Conservation (phyloP, 2,888 invertebrate species). For the Nemurella pictetii region DNA sequence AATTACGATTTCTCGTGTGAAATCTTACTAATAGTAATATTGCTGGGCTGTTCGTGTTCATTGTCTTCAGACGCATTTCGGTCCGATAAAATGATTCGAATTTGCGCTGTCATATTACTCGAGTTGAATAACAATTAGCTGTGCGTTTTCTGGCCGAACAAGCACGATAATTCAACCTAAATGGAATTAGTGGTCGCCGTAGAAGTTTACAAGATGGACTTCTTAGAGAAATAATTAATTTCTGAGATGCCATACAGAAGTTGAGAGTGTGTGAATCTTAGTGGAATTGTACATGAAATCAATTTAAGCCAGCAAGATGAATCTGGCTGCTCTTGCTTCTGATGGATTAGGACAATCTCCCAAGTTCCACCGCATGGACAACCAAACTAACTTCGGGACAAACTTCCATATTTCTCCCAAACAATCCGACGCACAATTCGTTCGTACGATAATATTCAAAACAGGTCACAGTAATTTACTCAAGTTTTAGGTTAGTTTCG, state of each 20-base stretch:
- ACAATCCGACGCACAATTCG: slow-evolving; percentile 7
- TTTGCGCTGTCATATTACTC: slow-evolving; percentile 20
- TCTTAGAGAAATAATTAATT: slow-evolving; percentile 30
- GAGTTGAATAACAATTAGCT: slow-evolving; percentile 22
- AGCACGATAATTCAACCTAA: slow-evolving; percentile 14
- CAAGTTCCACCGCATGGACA: slow-evolving; percentile 15
- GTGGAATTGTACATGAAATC: slow-evolving; percentile 40
- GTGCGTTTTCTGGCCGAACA: neutral
- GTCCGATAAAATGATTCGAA: slow-evolving; percentile 26
- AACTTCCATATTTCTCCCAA: slow-evolving; percentile 21
- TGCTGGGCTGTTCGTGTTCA: neutral
- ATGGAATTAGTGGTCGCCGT: slow-evolving; percentile 5
- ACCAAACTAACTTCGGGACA: slow-evolving; percentile 16
- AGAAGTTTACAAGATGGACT: slow-evolving; percentile 27
- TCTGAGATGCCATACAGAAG: neutral
- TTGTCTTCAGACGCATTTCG: slow-evolving; percentile 18
- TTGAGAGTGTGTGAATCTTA: slow-evolving; percentile 36
- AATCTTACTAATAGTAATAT: neutral
- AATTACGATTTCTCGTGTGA: slow-evolving; percentile 18
- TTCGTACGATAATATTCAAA: slow-evolving; percentile 24
- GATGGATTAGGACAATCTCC: slow-evolving; percentile 40
- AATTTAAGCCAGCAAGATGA: slow-evolving; percentile 37
- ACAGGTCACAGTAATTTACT: slow-evolving; percentile 28
- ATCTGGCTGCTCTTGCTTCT: slow-evolving; percentile 31
- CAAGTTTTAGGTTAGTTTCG: slow-evolving; percentile 22